Evolutionary conservation across 2,888 invertebrate genomes (phyloP), one percentile per base, ranked within the genome.

Genomic region (Lasius fuliginosus): DNA sequence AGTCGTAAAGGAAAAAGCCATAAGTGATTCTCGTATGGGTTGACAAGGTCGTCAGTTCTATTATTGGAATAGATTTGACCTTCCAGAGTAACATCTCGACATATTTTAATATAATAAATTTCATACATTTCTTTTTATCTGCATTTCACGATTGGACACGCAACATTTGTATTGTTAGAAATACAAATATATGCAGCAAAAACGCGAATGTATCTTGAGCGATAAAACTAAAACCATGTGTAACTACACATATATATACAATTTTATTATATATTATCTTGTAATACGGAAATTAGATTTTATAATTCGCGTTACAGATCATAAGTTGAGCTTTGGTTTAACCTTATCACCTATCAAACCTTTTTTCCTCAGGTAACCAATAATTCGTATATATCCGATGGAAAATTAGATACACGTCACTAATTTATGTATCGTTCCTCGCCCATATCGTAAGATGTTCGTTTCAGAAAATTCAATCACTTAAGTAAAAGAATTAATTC

Each of bases 371-470:
- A 6, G 9, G n/a, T 58, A 36, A 56, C 42, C 40, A 56, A 73
- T 18, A 73, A n/a, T n/a, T 1, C 12, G 46, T 5, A 30, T 33
- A 64, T 2, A 8, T 53, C 8, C 8, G 3, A 53, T n/a, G 53
- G 53, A 53, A 53, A 53, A n/a, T 33, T 33, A 64, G 64, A 11
- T 64, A 23, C 64, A 62, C 75, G 75, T 75, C 75, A 46, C 46
- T 64, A 64, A 46, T 15, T 53, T 53, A 53, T 46, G 40, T 11
- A 3, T 42, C 11, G 15, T 27, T 27, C 27, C 27, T 62, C 27
- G 18, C 53, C 53, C 5, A 36, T 23, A 15, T 12, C 15, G 30
- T 18, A 12, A 40, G 18, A 15, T 40, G 1, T 64, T 8, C 40
- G 40, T 53, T 65, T 67, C 3, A 8, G 8, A 53, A 75, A 67